Evolutionary conservation across 1,140 invertebrate species (phyloP).

Genomic region (Aphelenchoides besseyi): DNA sequence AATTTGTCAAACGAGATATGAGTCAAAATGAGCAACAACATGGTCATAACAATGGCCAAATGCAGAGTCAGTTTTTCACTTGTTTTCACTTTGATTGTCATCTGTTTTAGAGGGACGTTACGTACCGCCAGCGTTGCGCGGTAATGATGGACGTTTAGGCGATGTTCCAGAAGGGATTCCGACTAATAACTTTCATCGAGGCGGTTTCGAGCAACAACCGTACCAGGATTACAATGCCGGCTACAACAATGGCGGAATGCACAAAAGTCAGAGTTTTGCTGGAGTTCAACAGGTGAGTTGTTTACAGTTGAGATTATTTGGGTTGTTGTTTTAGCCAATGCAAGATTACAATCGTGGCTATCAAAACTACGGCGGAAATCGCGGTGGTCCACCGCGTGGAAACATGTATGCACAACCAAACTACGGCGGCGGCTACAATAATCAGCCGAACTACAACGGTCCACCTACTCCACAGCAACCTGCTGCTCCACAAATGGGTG

Average conservation of each 20-base stretch:
- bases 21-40: conserved; percentile 20
- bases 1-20: background rate
- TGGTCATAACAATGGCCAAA: conserved; percentile 15
- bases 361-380: background rate
- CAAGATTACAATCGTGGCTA: background rate
- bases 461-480: background rate
- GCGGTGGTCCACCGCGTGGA: conserved; percentile 2
- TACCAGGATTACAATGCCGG: conserved; percentile 7
- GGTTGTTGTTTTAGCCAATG: background rate
- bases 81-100: background rate
- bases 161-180: conserved; percentile 34
- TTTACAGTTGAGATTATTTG: background rate
- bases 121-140: conserved; percentile 51
- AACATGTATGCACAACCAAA: no score
- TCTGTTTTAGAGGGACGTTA: conserved; percentile 34
- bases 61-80: background rate
- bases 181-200: conserved; percentile 14
- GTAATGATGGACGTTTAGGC: conserved; percentile 10
- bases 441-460: background rate
- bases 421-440: conserved; percentile 23
- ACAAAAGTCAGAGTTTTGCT: conserved; percentile 49
- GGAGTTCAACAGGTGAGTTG: conserved; percentile 37
- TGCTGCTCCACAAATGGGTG: conserved; percentile 24
- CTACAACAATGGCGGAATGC: conserved; percentile 36
- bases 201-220: conserved; percentile 17